phyloP scores from a whole-genome alignment of 2,113 vertebrate genomes.

The Bufo gargarizans region DNA sequence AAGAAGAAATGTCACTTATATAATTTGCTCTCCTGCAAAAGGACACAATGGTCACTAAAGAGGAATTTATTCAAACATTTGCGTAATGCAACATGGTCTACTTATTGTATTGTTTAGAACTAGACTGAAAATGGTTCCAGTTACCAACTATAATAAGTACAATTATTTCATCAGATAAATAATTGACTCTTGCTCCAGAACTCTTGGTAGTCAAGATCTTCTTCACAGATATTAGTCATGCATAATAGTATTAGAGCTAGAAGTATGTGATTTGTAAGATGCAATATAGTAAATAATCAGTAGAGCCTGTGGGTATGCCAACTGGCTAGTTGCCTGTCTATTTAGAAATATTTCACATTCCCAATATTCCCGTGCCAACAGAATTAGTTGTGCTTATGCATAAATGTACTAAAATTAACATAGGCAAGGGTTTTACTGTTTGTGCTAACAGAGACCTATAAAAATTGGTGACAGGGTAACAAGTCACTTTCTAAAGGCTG shows the following conservation, averaged over 20 bases:
- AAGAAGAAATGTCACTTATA: not conserved
- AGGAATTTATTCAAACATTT: not conserved
- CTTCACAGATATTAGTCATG: constrained; percentile 3
- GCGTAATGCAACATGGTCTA: not conserved
- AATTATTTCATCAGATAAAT: not conserved
- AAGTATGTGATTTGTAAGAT: not conserved
- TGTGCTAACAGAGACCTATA: too few species aligned
- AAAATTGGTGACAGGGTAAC: too few species aligned
- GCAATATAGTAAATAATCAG: not conserved
- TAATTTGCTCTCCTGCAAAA: not conserved
- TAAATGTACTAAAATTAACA: not conserved
- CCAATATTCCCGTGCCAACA: not conserved
- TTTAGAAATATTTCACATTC: not conserved
- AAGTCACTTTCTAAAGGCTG: too few species aligned
- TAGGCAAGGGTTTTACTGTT: not conserved
- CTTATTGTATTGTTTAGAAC: not conserved
- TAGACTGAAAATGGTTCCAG: not conserved
- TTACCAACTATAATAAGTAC: not conserved
- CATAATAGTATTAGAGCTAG: not conserved
- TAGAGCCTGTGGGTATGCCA: not conserved
- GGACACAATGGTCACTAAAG: not conserved
- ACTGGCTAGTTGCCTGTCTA: not conserved
- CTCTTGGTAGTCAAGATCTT: not conserved
- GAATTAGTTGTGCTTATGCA: not conserved
- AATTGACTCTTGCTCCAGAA: not conserved